phyloP scores from a whole-genome alignment of 2,888 invertebrate species.

The Dorcus hopei region DNA sequence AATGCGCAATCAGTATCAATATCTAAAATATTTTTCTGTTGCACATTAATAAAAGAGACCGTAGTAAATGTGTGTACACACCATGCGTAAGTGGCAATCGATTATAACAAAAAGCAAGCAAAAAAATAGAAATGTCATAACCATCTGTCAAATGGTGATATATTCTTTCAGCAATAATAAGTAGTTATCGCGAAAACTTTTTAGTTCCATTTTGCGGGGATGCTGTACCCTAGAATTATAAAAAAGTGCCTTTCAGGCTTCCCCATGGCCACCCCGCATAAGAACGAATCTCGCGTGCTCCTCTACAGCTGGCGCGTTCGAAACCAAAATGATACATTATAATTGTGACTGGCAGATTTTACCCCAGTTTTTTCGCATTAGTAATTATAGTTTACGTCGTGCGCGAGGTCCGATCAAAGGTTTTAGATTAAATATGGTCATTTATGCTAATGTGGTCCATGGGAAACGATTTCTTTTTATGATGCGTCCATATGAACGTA shows the following conservation, averaged over 20 bases:
- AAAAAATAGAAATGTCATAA: conserved; percentile 15
- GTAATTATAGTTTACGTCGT: conserved; percentile 38
- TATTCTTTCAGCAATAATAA: conserved; percentile 23
- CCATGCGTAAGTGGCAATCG: not conserved
- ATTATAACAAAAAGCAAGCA: conserved; percentile 6
- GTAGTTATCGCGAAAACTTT: conserved; percentile 26
- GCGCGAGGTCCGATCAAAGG: not conserved
- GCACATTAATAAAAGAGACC: not conserved
- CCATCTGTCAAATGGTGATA: conserved; percentile 19
- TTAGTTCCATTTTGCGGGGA: conserved; percentile 31
- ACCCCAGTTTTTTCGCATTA: conserved; percentile 41
- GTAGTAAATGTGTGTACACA: not conserved
- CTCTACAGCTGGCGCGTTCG: conserved; percentile 39
- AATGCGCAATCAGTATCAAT: not conserved
- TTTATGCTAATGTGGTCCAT: not conserved
- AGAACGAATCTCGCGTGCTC: conserved; percentile 32
- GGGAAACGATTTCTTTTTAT: not conserved
- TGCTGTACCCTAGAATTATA: conserved; percentile 34
- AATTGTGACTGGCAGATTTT: conserved; percentile 46
- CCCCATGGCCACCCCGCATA: conserved; percentile 25
- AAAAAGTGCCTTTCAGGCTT: conserved; percentile 20
- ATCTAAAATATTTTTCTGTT: not conserved
- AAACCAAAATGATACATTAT: conserved; percentile 47
- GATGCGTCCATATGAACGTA: no score
- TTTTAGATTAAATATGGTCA: conserved; percentile 1